phyloP scores from a whole-genome alignment of 2,888 invertebrate species.

The Ochlodes sylvanus region DNA sequence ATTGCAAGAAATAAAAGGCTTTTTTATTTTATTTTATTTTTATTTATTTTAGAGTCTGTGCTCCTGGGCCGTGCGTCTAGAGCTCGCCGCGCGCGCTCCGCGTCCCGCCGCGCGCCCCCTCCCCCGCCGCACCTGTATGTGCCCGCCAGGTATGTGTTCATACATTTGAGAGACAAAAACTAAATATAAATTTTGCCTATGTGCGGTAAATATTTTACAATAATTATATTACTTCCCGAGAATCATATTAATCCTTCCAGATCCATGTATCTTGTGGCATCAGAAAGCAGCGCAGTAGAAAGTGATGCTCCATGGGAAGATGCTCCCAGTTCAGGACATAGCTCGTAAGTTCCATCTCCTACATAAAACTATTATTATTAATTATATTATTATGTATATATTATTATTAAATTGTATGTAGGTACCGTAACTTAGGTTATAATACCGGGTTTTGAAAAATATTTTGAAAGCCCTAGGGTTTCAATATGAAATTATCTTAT shows the following conservation, averaged over 20 bases:
- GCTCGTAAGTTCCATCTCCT: slow-evolving; percentile 62
- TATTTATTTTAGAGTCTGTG: slow-evolving; percentile 78
- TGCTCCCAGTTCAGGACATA: slow-evolving; percentile 66
- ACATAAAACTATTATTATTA: not conserved
- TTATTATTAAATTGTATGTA: too few species aligned
- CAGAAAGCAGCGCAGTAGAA: slow-evolving; percentile 79
- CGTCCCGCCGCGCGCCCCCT: slow-evolving; percentile 75
- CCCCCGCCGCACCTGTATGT: slow-evolving; percentile 78
- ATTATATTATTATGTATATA: too few species aligned
- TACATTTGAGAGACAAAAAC: too few species aligned
- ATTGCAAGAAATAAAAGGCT: too few species aligned
- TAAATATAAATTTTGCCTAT: too few species aligned
- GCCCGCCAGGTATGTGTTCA: slow-evolving; percentile 65
- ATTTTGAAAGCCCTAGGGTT: too few species aligned
- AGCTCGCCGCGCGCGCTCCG: slow-evolving; percentile 88
- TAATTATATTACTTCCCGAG: too few species aligned
- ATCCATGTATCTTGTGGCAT: slow-evolving; percentile 79
- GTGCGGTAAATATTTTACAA: too few species aligned
- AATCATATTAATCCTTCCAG: slow-evolving; percentile 53
- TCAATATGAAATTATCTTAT: too few species aligned
- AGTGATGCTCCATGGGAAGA: slow-evolving; percentile 76
- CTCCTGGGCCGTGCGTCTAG: slow-evolving; percentile 88
- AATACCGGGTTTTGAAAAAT: too few species aligned
- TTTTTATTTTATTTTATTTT: not conserved
- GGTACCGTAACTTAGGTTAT: too few species aligned